These are phyloP conservation scores for Apodemus sylvaticus DNA, from an alignment of 2,113 vertebrate species.

Conservation along the genomic window DNA sequence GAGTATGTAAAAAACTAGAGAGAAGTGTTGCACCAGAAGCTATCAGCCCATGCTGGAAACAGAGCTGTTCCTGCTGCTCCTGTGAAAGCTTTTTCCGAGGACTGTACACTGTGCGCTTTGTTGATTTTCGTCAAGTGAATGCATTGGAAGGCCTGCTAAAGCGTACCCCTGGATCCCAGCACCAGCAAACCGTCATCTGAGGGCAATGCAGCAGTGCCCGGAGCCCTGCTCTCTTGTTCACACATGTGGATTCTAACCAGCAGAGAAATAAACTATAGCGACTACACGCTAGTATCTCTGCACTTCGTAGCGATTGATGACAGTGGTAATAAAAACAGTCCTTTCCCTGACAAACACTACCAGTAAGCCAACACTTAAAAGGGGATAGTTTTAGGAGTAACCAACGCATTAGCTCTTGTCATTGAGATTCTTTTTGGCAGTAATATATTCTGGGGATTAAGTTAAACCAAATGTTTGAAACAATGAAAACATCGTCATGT, in stretches of 20 bases:
- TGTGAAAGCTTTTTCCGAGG: constrained; percentile 1
- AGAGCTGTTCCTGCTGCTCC: background rate
- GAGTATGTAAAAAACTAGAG: background rate
- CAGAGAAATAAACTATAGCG: constrained; percentile 70
- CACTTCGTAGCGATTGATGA: constrained; percentile 77
- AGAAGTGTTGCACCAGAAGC: background rate
- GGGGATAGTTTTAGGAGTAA: constrained; percentile 80
- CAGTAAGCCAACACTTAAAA: constrained; percentile 79
- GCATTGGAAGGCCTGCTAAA: constrained; percentile 48
- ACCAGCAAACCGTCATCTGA: constrained; percentile 45
- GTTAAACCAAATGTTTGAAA: constrained; percentile 86
- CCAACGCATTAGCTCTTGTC: constrained; percentile 79
- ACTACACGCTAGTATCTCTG: constrained; percentile 50
- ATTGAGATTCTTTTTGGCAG: constrained; percentile 84
- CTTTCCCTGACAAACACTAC: constrained; percentile 70
- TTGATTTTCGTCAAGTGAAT: constrained; percentile 56
- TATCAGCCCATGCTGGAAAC: background rate
- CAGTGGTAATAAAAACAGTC: constrained; percentile 79
- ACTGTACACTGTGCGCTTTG: background rate
- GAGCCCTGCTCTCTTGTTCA: constrained; percentile 56
- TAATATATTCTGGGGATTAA: constrained; percentile 83
- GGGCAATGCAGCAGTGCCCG: constrained; percentile 38
- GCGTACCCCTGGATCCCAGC: constrained; percentile 37
- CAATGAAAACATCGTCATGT: constrained; percentile 79
- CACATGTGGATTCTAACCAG: constrained; percentile 66